Base-by-base conservation (phyloP, 2,113 vertebrate species). In the Seriola dumerili region DNA sequence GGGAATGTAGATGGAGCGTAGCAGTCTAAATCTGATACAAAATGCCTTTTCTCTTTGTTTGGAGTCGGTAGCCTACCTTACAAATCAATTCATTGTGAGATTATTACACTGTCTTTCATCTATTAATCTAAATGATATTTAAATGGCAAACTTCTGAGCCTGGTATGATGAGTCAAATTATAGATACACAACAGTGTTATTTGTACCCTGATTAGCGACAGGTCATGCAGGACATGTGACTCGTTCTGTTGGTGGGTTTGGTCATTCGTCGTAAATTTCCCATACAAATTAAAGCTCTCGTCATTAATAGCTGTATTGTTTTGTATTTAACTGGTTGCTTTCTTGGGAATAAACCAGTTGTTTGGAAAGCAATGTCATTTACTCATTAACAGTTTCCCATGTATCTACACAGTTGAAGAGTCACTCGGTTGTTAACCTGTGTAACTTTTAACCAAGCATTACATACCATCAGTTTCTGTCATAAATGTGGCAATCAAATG, bases 391-490 rank as follows among this genome's bases (percentile, higher is more conserved):
- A 34, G 16, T 52, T 34, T 21, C 17, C 70, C 69, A 2, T 48
- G 10, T 23, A 57, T 64, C 40, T 48, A 23, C 23, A 19, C 0
- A 44, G 32, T 48, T 58, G 4, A 78, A 34, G 12, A 42, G 75
- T 75, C 4, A 36, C 32, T 17, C 0, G 21, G 42, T 76, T 44
- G 40, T 81, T 64, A 69, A 81, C 79, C 40, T 67, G 75, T 77
- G 84, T 87, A 81, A 89, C 29, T 57, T 88, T 94, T 92, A 90
- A 92, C 86, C 21, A 29, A 70, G 38, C 48, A 21, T 71, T 19
- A 62, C 70, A 74, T 61, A 46, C 48, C 10, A 14, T 36, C 14
- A 16, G 19, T 21, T 84, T 75, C 58, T 16, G 12, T 82, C 66
- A 75, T 86, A 83, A 76, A 83, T 40, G 55, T 36, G 78, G 72